Conservation (phyloP, 2,888 invertebrate genomes). For the Aleiodes leptofemur region DNA sequence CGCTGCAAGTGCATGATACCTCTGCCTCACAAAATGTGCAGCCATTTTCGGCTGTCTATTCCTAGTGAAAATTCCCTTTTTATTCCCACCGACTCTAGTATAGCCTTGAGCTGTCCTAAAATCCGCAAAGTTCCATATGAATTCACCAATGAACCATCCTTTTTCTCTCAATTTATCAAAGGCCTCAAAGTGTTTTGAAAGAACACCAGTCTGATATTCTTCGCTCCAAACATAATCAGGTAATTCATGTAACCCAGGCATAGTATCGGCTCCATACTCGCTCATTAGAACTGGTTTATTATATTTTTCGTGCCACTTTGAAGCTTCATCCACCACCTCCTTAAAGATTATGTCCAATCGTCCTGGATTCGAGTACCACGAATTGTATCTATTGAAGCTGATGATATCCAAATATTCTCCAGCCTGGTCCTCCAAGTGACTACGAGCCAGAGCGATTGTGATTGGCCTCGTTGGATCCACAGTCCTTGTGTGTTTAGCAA, state of each 20-base stretch:
- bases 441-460: constrained; percentile 86
- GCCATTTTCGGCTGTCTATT: constrained; percentile 93
- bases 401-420: constrained; percentile 87
- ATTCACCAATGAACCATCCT: constrained; percentile 94
- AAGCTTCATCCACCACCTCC: constrained; percentile 86
- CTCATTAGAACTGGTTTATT: constrained; percentile 94
- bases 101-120: constrained; percentile 92
- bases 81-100: constrained; percentile 91
- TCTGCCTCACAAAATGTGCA: constrained; percentile 87
- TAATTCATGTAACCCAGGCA: constrained; percentile 91
- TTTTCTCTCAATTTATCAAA: constrained; percentile 88
- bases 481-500: constrained; percentile 87
- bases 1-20: constrained; percentile 84
- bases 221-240: constrained; percentile 95
- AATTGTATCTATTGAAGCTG: constrained; percentile 97
- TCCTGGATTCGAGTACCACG: constrained; percentile 94
- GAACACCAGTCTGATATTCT: constrained; percentile 91
- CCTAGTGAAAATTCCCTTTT: constrained; percentile 93
- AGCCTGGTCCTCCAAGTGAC: constrained; percentile 74
- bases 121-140: constrained; percentile 99
- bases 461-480: constrained; percentile 90
- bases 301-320: constrained; percentile 86
- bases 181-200: constrained; percentile 92
- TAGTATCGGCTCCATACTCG: constrained; percentile 97
- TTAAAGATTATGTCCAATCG: constrained; percentile 84